Percentiles rank a stretch among this genome's conserved stretches.
Evolutionary conservation across 1,140 invertebrate genomes (phyloP).

Genomic region (Macrobrachium rosenbergii): DNA sequence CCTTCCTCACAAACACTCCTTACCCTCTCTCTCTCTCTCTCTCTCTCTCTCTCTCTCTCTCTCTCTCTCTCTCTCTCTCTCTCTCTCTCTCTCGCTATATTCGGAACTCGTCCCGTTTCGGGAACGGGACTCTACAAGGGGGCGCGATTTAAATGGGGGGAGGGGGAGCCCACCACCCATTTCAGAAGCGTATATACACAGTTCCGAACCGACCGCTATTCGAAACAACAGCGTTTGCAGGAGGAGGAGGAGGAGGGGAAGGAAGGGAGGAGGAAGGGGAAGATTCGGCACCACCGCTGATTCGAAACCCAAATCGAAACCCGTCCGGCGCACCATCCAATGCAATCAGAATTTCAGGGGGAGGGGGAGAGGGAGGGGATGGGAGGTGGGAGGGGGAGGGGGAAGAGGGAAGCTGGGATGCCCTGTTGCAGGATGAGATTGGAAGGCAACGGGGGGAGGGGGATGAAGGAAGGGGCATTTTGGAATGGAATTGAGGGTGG

Average conservation of each 20-base stretch:
- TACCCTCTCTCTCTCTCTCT: too few relatives aligned
- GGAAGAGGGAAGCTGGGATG: not conserved
- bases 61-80: not conserved
- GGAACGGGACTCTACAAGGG: too few relatives aligned
- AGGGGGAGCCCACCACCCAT: not conserved
- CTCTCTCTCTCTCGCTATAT: slow-evolving; percentile 8
- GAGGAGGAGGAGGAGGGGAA: not conserved
- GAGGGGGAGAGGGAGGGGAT: not conserved
- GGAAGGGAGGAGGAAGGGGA: not conserved
- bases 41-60: too few relatives aligned
- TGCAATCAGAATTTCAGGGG: not conserved
- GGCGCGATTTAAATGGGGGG: too few relatives aligned
- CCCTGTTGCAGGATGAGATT: not conserved
- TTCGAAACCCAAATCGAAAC: not conserved
- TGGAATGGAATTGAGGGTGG: not conserved
- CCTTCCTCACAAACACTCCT: too few relatives aligned
- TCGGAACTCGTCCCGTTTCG: not conserved
- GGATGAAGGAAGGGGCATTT: too few relatives aligned
- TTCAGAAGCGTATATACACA: not conserved
- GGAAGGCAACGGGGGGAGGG: not conserved
- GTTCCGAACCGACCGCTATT: not conserved
- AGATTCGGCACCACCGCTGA: not conserved
- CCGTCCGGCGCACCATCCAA: too few relatives aligned
- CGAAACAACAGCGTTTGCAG: not conserved
- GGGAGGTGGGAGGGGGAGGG: not conserved